phyloP scores from a whole-genome alignment of 2,888 invertebrate species.

The Sycophila texana region DNA sequence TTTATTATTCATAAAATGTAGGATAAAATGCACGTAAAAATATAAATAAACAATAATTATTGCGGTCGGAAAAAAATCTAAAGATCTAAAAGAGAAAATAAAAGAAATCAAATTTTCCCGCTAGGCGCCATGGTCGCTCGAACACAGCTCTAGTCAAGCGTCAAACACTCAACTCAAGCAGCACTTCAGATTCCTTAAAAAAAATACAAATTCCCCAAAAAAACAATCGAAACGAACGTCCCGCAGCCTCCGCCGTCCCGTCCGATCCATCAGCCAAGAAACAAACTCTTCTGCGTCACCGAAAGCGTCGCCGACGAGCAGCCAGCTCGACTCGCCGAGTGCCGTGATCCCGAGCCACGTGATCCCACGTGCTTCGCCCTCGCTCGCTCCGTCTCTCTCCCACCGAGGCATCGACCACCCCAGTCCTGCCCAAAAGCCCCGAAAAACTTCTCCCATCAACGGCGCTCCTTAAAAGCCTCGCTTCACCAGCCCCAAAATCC shows the following conservation, averaged over 20 bases:
- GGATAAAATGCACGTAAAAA: too few relatives aligned
- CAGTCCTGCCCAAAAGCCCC: neutral
- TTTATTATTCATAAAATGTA: too few relatives aligned
- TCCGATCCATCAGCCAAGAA: too few relatives aligned
- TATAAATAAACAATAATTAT: too few relatives aligned
- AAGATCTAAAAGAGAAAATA: too few relatives aligned
- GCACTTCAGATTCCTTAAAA: too few relatives aligned
- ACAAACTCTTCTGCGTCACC: neutral
- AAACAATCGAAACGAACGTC: neutral
- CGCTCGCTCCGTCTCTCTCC: slow-evolving; percentile 57
- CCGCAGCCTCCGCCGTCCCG: neutral
- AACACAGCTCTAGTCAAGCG: slow-evolving; percentile 1
- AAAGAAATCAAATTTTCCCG: slow-evolving; percentile 20
- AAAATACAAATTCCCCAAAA: neutral
- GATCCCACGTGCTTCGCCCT: slow-evolving; percentile 68
- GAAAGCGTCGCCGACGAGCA: neutral
- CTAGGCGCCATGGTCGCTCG: neutral
- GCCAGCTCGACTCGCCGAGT: slow-evolving; percentile 25
- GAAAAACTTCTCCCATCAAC: neutral
- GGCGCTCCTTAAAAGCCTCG: neutral
- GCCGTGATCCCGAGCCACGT: slow-evolving; percentile 62
- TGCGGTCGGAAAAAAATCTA: too few relatives aligned
- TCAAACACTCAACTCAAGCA: neutral
- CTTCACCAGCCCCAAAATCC: neutral
- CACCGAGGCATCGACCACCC: neutral